Base-by-base conservation (phyloP, 2,797 vertebrate genomes). In the Silurus aristotelis region DNA sequence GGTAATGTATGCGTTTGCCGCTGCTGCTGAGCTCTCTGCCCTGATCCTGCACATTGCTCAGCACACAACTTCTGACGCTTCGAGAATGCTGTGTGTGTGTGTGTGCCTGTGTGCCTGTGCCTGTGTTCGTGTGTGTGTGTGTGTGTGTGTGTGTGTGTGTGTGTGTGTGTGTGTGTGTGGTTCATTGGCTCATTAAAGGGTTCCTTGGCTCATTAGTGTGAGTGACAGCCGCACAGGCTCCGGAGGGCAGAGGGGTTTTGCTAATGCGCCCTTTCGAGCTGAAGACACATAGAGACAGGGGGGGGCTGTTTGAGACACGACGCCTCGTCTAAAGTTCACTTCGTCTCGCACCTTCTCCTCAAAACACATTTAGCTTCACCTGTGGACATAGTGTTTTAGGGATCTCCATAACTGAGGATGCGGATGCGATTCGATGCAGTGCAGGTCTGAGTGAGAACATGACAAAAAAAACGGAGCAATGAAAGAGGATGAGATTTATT, bases 211-310 rank as follows among this genome's bases (percentile, higher is more conserved):
- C 38, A 52, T 78, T 43, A 70, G 73, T 70, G 63, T 58, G 71
- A 77, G 71, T 82, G 61, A 68, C 10, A 31, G 31, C 31, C 27
- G 17, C 71, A 17, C 43, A 56, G 52, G 12, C 55, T 66, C 48
- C 10, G 12, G 6, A 60, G 61, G 79, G 61, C 70, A 75, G 38
- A 63, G 73, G 56, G 66, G 19, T 63, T 71, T 72, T 78, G 31
- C 22, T 79, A 64, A 83, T 64, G 66, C 55, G 72, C 85, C 72
- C 80, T 76, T 77, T 38, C 10, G 19, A 60, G 71, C 46, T 73
- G 71, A 70, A 43, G 71, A 31, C 15, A 5, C 73, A 12, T 8
- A n/a, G 31, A 43, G 76, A 20, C 27, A 2, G 31, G 3, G 31
- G 31, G 31, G 31, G 31, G 31, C 0, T 1, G 31, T 31, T 31